These are phyloP conservation scores for Catajapyx aquilonaris DNA, from an alignment of 1,140 invertebrate species.

Conservation along the genomic window DNA sequence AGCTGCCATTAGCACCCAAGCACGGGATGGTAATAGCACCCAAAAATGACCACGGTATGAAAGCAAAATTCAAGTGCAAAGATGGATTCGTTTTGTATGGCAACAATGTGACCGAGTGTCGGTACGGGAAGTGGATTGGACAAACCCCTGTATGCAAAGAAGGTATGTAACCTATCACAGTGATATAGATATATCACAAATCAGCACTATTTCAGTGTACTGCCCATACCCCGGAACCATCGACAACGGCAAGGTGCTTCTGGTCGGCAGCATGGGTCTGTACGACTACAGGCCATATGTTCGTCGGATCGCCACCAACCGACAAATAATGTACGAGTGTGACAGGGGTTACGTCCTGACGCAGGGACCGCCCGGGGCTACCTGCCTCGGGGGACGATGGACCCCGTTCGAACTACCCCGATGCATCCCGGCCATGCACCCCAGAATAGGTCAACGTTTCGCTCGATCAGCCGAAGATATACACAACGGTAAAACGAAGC, in stretches of 20 bases:
- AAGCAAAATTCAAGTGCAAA: conserved; percentile 74
- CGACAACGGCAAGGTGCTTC: conserved; percentile 69
- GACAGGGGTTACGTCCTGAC: conserved; percentile 69
- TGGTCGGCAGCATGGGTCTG: conserved; percentile 91
- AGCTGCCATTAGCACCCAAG: conserved; percentile 62
- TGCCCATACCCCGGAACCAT: conserved; percentile 86
- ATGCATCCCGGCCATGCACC: too few species aligned
- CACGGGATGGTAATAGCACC: conserved; percentile 91
- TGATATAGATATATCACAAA: neutral
- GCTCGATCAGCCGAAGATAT: neutral
- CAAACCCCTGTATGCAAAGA: conserved; percentile 65
- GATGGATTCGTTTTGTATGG: conserved; percentile 63
- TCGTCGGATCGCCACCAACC: conserved; percentile 69
- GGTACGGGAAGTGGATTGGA: conserved; percentile 82
- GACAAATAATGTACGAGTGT: conserved; percentile 93
- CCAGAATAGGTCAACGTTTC: conserved; percentile 8
- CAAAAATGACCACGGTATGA: conserved; percentile 85
- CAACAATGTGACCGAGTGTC: conserved; percentile 49
- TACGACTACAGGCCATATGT: conserved; percentile 96
- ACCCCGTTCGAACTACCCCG: conserved; percentile 53
- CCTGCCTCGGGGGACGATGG: conserved; percentile 76
- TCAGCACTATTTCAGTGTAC: conserved; percentile 38
- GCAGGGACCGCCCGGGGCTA: conserved; percentile 77
- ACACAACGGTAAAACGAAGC: too few species aligned
- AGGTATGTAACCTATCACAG: conserved; percentile 25